Base-by-base conservation (phyloP, 2,888 invertebrate genomes). In the Anaspis maculata region DNA sequence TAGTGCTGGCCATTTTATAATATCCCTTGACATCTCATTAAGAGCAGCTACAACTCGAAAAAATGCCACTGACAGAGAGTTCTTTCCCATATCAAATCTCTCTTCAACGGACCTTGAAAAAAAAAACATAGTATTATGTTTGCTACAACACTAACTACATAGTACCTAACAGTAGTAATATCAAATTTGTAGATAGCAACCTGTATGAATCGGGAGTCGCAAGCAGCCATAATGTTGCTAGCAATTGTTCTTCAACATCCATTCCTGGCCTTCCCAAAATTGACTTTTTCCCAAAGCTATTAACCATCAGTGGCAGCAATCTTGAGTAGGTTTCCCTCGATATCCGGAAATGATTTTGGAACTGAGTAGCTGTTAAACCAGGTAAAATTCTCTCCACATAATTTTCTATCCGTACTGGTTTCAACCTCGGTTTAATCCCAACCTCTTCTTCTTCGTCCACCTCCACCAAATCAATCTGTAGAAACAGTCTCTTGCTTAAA, bases 201-300 rank as follows among this genome's bases (percentile, higher is more conserved):
- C 46, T 27, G 26, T 35, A 46, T 12, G 39, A 43, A 15, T 46
- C 45, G 6, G 40, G 45, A 9, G 42, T 45, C 23, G 46, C 46
- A 15, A 46, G 22, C 14, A 46, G 27, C 46, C 46, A 46, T 10
- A 46, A 25, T 12, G 38, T 25, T 11, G 45, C 24, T 3, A 46
- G 27, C 21, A 45, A 11, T 27, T 43, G 42, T 12, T 28, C 29
- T 15, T 34, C 30, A 15, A 31, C 31, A 25, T 31, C 12, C 10
- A 24, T 31, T 3, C 24, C 19, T 3, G 9, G 5, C 24, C 31
- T 31, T 6, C 31, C 31, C 11, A 5, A 9, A 3, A 11, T 3
- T 7, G 3, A 3, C 15, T 25, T 23, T 25, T 25, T 7, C 24
- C 15, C n/a, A 24, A 31, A 25, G 3, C 3, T 4, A 13, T 23